These are phyloP conservation scores for Ethmia dodecea DNA, from an alignment of 2,888 invertebrate species.

Conservation along the genomic window DNA sequence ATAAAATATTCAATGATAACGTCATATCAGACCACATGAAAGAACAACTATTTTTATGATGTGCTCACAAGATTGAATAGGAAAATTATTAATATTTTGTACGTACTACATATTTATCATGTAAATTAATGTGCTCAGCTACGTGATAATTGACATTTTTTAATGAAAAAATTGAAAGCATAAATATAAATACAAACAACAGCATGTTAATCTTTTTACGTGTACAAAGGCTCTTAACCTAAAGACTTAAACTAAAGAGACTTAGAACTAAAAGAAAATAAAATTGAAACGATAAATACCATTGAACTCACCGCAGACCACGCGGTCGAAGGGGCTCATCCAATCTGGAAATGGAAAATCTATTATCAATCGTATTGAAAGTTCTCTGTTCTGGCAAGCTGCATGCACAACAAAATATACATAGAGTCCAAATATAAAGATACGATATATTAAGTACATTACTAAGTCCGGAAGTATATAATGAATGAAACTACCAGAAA, in stretches of 20 bases:
- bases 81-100: too few relatives aligned
- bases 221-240: slow-evolving; percentile 28
- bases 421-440: background rate
- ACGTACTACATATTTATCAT: too few relatives aligned
- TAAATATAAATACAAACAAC: slow-evolving; percentile 12
- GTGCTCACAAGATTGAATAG: too few relatives aligned
- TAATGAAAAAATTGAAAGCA: background rate
- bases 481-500: too few relatives aligned
- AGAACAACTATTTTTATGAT: too few relatives aligned
- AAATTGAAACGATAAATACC: slow-evolving; percentile 84
- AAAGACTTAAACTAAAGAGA: slow-evolving; percentile 44
- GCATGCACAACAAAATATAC: slow-evolving; percentile 42
- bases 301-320: slow-evolving; percentile 96
- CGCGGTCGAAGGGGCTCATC: slow-evolving; percentile 96
- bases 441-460: too few relatives aligned
- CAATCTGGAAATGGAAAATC: slow-evolving; percentile 89
- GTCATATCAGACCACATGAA: too few relatives aligned
- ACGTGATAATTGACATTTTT: too few relatives aligned
- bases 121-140: too few relatives aligned
- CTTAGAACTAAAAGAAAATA: slow-evolving; percentile 77
- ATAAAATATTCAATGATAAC: too few relatives aligned
- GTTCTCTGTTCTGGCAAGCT: slow-evolving; percentile 56
- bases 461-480: too few relatives aligned
- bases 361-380: slow-evolving; percentile 78
- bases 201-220: slow-evolving; percentile 6